These are phyloP conservation scores for Graptemys geographica DNA, from an alignment of 2,797 vertebrate species.

Conservation along the genomic window DNA sequence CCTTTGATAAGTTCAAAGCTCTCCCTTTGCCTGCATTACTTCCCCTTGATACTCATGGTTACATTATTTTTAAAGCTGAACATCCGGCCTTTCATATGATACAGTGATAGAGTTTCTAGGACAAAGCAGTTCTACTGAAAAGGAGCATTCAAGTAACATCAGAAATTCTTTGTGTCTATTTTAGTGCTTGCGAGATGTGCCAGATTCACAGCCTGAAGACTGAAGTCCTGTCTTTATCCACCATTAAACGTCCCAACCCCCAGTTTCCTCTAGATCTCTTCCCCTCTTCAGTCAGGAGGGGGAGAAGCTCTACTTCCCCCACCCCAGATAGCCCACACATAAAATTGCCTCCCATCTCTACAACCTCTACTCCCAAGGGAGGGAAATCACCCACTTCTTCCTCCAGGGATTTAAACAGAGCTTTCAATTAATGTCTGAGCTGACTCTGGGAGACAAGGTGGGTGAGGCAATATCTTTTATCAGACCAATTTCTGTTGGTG, in stretches of 20 bases:
- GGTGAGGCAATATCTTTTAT: background rate
- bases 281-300: background rate
- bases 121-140: fast-evolving
- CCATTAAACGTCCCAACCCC: background rate
- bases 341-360: background rate
- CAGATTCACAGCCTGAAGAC: background rate
- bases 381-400: background rate
- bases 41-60: background rate
- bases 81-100: background rate
- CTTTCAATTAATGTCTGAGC: background rate
- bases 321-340: background rate
- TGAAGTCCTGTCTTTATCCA: background rate
- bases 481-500: background rate
- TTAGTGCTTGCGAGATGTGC: background rate
- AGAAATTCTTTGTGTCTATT: background rate
- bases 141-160: background rate
- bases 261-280: background rate
- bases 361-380: no score
- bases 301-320: background rate
- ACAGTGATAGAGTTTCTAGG: background rate
- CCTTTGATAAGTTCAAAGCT: background rate
- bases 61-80: background rate
- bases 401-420: background rate
- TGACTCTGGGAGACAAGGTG: background rate
- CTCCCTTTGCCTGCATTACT: background rate